These are phyloP conservation scores for Zootermopsis nevadensis DNA, from an alignment of 2,888 invertebrate genomes.

Conservation along the genomic window DNA sequence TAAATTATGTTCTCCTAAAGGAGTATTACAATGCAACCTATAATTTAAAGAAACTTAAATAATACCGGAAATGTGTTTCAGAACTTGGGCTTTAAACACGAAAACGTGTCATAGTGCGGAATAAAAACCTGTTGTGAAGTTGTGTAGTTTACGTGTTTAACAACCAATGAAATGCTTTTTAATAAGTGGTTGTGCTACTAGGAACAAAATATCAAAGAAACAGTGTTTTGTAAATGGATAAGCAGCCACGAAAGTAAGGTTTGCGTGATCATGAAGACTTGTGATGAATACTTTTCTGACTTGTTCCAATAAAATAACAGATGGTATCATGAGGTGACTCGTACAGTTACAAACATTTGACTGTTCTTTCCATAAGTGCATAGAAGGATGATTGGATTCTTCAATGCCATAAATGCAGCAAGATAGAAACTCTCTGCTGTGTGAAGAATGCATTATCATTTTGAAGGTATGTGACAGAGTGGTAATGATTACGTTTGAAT, in stretches of 20 bases:
- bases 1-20: background rate
- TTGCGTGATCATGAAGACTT: too few relatives aligned
- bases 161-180: too few relatives aligned
- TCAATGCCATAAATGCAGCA: background rate
- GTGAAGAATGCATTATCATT: background rate
- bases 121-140: too few relatives aligned
- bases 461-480: background rate
- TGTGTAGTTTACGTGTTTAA: too few relatives aligned
- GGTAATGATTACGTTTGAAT: background rate
- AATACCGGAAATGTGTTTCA: conserved; percentile 19
- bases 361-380: background rate
- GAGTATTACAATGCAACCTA: background rate
- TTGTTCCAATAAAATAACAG: background rate
- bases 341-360: background rate
- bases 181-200: too few relatives aligned
- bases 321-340: background rate
- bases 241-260: background rate
- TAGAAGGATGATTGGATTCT: background rate
- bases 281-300: too few relatives aligned
- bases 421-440: background rate
- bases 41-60: background rate
- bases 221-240: background rate
- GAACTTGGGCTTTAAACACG: background rate
- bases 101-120: background rate
- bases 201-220: background rate